Evolutionary conservation across 2,888 invertebrate genomes (phyloP), one percentile per base, ranked within the genome.

Genomic region (Trachelus tabidus): DNA sequence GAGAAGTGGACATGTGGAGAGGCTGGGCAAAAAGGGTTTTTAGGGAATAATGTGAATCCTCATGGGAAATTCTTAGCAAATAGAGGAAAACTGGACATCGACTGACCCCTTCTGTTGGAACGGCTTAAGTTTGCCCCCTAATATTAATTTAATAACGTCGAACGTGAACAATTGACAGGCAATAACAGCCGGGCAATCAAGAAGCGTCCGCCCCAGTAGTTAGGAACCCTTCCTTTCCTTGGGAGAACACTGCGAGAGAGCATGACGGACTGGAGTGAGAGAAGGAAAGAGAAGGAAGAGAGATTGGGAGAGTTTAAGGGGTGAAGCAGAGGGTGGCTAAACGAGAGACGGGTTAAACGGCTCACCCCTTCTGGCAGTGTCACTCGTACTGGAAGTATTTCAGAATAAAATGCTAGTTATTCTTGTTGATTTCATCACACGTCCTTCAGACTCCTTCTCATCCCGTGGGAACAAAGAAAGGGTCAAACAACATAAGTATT

Each of bases 391-490:
- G 85, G 85, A 78, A 90, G 88, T 89, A 88, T 85, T 81, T 82
- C 73, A 85, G 77, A 80, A 77, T 84, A 89, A 87, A 88, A 88
- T 86, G 83, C 83, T 86, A 85, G 88, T 90, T 91, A 89, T 90
- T 91, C 90, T 87, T 89, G 91, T 90, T 91, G 91, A 91, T 91
- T 91, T 90, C 90, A 90, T 90, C 89, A 87, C 89, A 87, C 88
- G 88, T 89, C 85, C 87, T 56, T 56, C 23, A 23, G 56, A 23
- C 56, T 56, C 56, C 56, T 23, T 23, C 85, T 86, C 85, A 85
- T 87, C 90, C 88, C 86, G 83, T 77, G 87, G 87, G 89, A 80
- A 87, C 88, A 84, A 84, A 84, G 83, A 82, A 81, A 83, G 79
- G 87, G 86, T 87, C 84, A 84, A 89, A 88, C 87, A 89, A 88